These are phyloP conservation scores for Peucedramus taeniatus DNA, from an alignment of 2,113 vertebrate species.

Conservation along the genomic window DNA sequence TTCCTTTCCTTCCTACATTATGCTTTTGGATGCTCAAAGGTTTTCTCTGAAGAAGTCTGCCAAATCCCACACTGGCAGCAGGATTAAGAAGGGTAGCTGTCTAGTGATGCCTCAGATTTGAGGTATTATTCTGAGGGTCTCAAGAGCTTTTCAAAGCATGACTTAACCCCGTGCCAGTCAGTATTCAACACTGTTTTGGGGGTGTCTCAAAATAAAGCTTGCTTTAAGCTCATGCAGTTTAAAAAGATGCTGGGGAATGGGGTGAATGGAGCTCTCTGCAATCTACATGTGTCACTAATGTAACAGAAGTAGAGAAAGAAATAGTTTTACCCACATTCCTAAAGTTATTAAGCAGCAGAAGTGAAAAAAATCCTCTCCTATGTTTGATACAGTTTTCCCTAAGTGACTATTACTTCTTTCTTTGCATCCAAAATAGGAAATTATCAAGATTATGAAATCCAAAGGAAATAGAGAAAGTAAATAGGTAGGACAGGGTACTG, in stretches of 20 bases:
- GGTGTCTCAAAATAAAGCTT: neutral
- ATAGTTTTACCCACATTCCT: slow-evolving; percentile 27
- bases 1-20: neutral
- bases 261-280: neutral
- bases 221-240: neutral
- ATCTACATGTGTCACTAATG: neutral
- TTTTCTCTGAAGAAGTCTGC: neutral
- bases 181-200: neutral
- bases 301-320: neutral
- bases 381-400: slow-evolving; percentile 9
- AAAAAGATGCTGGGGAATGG: neutral
- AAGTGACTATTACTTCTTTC: slow-evolving; percentile 11
- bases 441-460: neutral
- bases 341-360: slow-evolving; percentile 58
- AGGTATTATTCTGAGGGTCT: neutral
- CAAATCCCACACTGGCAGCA: neutral
- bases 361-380: neutral
- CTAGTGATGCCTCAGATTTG: neutral
- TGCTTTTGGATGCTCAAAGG: neutral
- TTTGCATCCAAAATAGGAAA: slow-evolving; percentile 39
- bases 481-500: neutral
- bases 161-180: neutral
- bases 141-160: neutral
- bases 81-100: neutral
- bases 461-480: neutral